Evolutionary conservation across 35 echinoderm and acorn worm species (phyloP), one percentile per base, ranked within the genome.

Genomic region (Apostichopus californicus): DNA sequence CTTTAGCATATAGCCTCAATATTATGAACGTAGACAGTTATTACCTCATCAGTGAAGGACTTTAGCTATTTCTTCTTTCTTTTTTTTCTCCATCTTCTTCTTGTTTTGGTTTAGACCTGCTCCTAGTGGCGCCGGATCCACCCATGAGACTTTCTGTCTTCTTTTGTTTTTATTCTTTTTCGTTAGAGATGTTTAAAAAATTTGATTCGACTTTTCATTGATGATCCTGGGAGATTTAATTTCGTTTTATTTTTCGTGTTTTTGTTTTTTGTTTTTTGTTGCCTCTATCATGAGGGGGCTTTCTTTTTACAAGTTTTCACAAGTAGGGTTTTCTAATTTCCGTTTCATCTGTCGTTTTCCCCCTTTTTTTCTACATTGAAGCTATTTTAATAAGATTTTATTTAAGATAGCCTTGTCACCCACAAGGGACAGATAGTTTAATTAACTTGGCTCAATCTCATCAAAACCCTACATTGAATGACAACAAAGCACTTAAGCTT

Each of bases 351-450:
- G 81, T 21, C 57, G 57, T 10, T 52, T 85, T 24, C 1, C 8
- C 21, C 20, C 57, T 85, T 55, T 5, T 5, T 25, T 85, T 46
- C 34, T 46, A 46, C 53, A 23, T 60, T 55, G 6, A 15, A 20
- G 15, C 9, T 85, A 21, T 56, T 85, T 85, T 85, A 58, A 85
- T 58, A n/a, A 85, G 14, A n/a, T 85, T 85, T n/a, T 11, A 58
- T 85, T 85, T 59, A 85, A 59, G 6, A 56, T 58, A 58, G 81
- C 6, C 57, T 56, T 56, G 81, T 22, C 81, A 59, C 17, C 81
- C 81, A 85, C 81, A 15, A 85, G 81, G 81, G 81, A 85, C 81
- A 58, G 81, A 59, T 56, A 59, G 81, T 85, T 85, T 85, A 85
- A 85, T 85, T 85, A 85, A 85, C 81, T 85, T 25, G 81, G 57